Evolutionary conservation across 1,140 invertebrate species (phyloP).

Genomic region (Vanessa tameamea): DNA sequence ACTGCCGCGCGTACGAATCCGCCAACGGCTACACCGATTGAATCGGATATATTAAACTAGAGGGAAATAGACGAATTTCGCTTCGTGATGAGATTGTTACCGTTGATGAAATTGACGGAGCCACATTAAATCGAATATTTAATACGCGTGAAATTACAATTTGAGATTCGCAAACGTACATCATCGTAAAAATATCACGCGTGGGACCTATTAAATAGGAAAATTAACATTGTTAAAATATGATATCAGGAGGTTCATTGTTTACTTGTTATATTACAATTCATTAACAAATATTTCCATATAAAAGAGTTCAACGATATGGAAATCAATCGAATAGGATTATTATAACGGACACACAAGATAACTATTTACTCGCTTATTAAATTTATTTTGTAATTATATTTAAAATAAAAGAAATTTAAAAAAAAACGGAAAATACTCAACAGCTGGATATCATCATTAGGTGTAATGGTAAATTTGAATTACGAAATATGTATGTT

Average conservation of each 20-base stretch:
- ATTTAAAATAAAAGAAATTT: too few relatives aligned
- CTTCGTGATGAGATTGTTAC: constrained; percentile 55
- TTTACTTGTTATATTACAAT: background rate
- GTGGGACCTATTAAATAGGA: background rate
- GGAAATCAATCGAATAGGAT: background rate
- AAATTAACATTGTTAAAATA: constrained; percentile 3
- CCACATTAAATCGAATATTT: constrained; percentile 54
- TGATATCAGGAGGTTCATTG: background rate
- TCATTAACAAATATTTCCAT: constrained; percentile 35
- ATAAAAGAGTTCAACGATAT: constrained; percentile 67
- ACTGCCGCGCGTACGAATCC: constrained; percentile 53
- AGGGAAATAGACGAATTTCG: constrained; percentile 68
- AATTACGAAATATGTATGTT: too few relatives aligned
- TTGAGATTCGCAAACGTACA: constrained; percentile 24
- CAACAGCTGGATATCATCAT: too few relatives aligned
- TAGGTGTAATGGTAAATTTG: too few relatives aligned
- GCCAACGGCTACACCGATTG: constrained; percentile 44
- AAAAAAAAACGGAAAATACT: too few relatives aligned
- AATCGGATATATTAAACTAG: constrained; percentile 49
- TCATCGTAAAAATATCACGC: constrained; percentile 27
- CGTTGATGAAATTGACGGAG: constrained; percentile 51
- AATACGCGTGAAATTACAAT: constrained; percentile 57
- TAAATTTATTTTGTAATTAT: too few relatives aligned
- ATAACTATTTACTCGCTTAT: too few relatives aligned
- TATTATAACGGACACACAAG: too few relatives aligned